Conservation (phyloP, 2,888 invertebrate genomes). For the Lydus trimaculatus region DNA sequence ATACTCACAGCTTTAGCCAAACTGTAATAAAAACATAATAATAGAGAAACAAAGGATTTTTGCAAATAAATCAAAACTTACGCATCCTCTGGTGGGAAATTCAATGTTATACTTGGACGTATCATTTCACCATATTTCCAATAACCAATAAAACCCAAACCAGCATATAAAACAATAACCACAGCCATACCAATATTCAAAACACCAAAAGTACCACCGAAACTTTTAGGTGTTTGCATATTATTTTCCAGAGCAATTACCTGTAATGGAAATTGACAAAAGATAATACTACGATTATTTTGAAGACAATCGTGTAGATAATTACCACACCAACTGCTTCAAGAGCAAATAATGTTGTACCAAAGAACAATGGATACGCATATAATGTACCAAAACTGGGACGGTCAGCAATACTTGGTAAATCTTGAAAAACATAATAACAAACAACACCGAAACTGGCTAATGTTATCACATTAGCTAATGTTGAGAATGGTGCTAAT, state of each 20-base stretch:
- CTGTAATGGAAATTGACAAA: conserved; percentile 60
- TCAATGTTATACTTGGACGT: conserved; percentile 80
- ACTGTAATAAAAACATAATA: conserved; percentile 61
- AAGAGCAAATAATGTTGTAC: conserved; percentile 94
- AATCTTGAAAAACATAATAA: conserved; percentile 81
- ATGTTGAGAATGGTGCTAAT: conserved; percentile 87
- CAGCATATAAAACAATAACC: conserved; percentile 78
- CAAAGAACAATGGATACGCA: conserved; percentile 91
- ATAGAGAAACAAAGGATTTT: neutral
- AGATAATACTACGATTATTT: neutral
- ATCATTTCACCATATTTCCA: conserved; percentile 76
- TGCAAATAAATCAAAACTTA: conserved; percentile 54
- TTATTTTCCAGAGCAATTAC: conserved; percentile 90
- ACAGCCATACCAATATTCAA: conserved; percentile 83
- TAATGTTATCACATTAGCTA: conserved; percentile 87
- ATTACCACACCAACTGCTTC: conserved; percentile 93
- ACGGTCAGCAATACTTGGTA: conserved; percentile 70
- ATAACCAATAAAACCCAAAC: conserved; percentile 86
- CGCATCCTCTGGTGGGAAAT: conserved; percentile 71
- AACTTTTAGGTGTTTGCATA: conserved; percentile 83
- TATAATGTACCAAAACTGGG: conserved; percentile 69
- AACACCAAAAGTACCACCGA: conserved; percentile 79
- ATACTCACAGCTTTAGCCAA: conserved; percentile 70
- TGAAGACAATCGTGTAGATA: conserved; percentile 37
- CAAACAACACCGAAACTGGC: conserved; percentile 85